Percentiles rank a stretch among this genome's conserved stretches.
Evolutionary conservation across 92 coral and sea anemone species (phyloP).

Genomic region (Galaxea fascicularis): DNA sequence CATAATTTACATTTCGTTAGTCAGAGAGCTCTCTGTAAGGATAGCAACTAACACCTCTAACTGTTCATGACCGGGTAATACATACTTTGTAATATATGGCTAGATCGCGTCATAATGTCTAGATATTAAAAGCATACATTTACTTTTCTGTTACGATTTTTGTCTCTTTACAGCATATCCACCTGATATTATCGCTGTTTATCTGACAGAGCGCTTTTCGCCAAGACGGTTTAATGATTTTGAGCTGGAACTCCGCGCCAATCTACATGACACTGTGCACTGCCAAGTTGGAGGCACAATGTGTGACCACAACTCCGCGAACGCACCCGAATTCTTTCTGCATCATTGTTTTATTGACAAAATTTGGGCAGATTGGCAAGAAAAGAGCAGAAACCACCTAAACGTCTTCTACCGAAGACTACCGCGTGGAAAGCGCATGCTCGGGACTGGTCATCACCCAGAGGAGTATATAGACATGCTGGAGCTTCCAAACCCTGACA

Average conservation of each 20-base stretch:
- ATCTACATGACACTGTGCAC: conserved; percentile 37
- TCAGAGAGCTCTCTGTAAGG: too few species aligned
- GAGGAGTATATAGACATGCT: conserved; percentile 8
- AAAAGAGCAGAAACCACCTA: conserved; percentile 19
- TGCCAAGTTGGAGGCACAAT: conserved; percentile 42
- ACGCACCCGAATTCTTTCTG: conserved; percentile 45
- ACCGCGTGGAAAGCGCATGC: background rate
- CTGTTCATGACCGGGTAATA: too few species aligned
- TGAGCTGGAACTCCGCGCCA: conserved; percentile 41
- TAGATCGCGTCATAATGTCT: too few species aligned
- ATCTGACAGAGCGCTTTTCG: background rate
- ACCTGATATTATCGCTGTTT: conserved; percentile 37
- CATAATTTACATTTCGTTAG: too few species aligned
- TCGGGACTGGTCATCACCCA: background rate
- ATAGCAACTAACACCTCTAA: too few species aligned
- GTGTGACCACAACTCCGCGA: conserved; percentile 32
- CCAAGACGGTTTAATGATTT: conserved; percentile 9
- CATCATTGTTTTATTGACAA: conserved; percentile 43
- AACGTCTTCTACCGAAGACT: background rate
- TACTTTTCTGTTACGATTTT: background rate
- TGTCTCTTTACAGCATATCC: conserved; percentile 7
- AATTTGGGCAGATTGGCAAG: conserved; percentile 53
- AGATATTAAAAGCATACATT: too few species aligned
- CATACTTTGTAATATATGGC: too few species aligned
- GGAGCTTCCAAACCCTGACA: conserved; percentile 17